Evolutionary conservation across 2,888 invertebrate genomes (phyloP).

Genomic region (Macrosoma leucophasiata): DNA sequence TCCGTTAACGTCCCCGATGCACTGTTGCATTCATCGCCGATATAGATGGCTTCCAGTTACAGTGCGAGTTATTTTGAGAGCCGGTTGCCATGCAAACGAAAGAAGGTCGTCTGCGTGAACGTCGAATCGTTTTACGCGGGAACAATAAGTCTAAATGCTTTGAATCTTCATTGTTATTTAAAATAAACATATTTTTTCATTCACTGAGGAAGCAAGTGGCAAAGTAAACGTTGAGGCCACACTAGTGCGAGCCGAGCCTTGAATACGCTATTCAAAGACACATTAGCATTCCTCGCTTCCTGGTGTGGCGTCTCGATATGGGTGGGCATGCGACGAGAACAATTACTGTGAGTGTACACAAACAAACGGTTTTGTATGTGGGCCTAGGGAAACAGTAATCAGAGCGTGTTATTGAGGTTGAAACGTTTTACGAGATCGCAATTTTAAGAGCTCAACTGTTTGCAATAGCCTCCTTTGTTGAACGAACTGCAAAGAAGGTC

Average conservation of each 20-base stretch:
- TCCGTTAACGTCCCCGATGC: slow-evolving; percentile 52
- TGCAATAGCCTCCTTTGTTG: slow-evolving; percentile 65
- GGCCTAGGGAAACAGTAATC: slow-evolving; percentile 50
- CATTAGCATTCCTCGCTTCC: slow-evolving; percentile 70
- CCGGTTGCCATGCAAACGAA: slow-evolving; percentile 41
- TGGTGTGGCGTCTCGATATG: slow-evolving; percentile 54
- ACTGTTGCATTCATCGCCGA: slow-evolving; percentile 44
- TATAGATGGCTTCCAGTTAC: slow-evolving; percentile 44
- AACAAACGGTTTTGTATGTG: slow-evolving; percentile 36
- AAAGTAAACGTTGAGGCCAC: slow-evolving; percentile 61
- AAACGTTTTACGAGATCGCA: slow-evolving; percentile 49
- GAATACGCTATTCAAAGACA: slow-evolving; percentile 67
- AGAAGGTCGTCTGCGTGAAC: slow-evolving; percentile 37
- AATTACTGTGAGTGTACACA: slow-evolving; percentile 32
- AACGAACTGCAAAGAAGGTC: slow-evolving; percentile 56
- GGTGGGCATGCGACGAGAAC: slow-evolving; percentile 39
- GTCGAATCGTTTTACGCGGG: slow-evolving; percentile 30
- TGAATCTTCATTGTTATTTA: slow-evolving; percentile 13
- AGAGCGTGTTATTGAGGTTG: slow-evolving; percentile 65
- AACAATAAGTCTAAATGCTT: slow-evolving; percentile 23
- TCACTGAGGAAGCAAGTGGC: slow-evolving; percentile 48
- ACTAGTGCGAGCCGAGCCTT: slow-evolving; percentile 64
- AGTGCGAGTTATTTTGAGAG: slow-evolving; percentile 46
- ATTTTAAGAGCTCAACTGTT: slow-evolving; percentile 43
- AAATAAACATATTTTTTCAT: slow-evolving; percentile 11